Base-by-base conservation (phyloP, 2,113 vertebrate species). In the Hiodon tergisus region DNA sequence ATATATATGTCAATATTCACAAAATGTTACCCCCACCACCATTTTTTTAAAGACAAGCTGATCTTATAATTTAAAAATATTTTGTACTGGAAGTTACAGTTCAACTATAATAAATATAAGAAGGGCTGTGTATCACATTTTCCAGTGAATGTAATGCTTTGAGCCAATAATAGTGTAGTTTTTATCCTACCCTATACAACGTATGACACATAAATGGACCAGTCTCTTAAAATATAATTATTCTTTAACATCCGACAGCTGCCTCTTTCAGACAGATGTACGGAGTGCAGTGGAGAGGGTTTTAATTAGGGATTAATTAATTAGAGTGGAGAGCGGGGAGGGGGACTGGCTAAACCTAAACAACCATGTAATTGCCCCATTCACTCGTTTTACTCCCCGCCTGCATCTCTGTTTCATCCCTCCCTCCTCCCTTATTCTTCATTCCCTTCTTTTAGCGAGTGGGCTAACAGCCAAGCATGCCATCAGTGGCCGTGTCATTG, bases 301-400 rank as follows among this genome's bases (percentile, higher is more conserved):
- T 82, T 80, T 71, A 79, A 83, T 81, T 78, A 78, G 75, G 72
- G 67, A 73, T 10, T 78, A 81, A 83, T 83, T 77, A 81, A 79
- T 79, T 69, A 78, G 67, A 61, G 66, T 10, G 54, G 9, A 4
- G 46, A 58, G 52, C 14, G 48, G 60, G 67, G 6, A n/a, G 16
- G 51, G 48, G 63, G 46, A 11, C 48, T 8, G 5, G 58, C 57
- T 69, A 75, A 74, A 60, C 69, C 72, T 62, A 80, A 80, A 80
- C 77, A 78, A 48, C 75, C 77, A 47, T 75, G 71, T 73, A 74
- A 79, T 77, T 69, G 52, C 74, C 81, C 31, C 62, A 74, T 66
- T 80, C 78, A 74, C 57, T 72, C 57, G 50, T 78, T 54, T 71
- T 59, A 77, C 61, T 50, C 59, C 53, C 53, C 59, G 52, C 59